Evolutionary conservation across 2,797 vertebrate genomes (phyloP), one percentile per base, ranked within the genome.

Genomic region (Helicolenus hilgendorfi): DNA sequence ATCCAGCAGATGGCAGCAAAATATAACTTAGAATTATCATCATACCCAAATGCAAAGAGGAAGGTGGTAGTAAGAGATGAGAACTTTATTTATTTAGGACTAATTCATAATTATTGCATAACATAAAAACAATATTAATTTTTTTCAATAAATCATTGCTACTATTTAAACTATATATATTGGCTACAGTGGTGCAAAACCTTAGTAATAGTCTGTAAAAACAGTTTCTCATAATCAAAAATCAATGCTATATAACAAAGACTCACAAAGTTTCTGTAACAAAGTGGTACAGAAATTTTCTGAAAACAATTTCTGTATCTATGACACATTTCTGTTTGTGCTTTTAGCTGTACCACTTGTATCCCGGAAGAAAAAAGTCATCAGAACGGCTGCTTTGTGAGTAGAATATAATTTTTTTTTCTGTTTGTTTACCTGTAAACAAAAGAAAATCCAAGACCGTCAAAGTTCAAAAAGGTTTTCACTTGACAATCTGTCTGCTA

Each of bases 1-100:
- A 1, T 79, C 91, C 95, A 92, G 68, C 41, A 94, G 95, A 92
- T 82, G 11, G 92, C 86, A 92, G 92, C 94, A 94, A 14, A 73
- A 20, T 11, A 85, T 78, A 13, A 84, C 4, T 84, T 79, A 68
- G 2, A 62, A 18, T 76, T 3, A n/a, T 15, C 9, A 36, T 18
- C 24, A 49, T 11, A 5, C 11, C 3, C 2, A 20, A 11, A 15
- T 62, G 22, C 5, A 53, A 7, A 1, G 2, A 29, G 1, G 10
- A 20, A 1, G 41, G 24, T 27, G 71, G 8, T 53, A 26, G 9
- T 27, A 24, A 31, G 20, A 68, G 11, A 11, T 5, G 11, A 29
- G 6, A 45, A 27, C 4, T 31, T 67, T 29, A 41, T 41, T 31
- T 1, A 33, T 2, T 41, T 35, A 14, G 10, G 2, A 31, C 18